Evolutionary conservation across 2,113 vertebrate species (phyloP).

Genomic region (Thryonomys swinderianus): DNA sequence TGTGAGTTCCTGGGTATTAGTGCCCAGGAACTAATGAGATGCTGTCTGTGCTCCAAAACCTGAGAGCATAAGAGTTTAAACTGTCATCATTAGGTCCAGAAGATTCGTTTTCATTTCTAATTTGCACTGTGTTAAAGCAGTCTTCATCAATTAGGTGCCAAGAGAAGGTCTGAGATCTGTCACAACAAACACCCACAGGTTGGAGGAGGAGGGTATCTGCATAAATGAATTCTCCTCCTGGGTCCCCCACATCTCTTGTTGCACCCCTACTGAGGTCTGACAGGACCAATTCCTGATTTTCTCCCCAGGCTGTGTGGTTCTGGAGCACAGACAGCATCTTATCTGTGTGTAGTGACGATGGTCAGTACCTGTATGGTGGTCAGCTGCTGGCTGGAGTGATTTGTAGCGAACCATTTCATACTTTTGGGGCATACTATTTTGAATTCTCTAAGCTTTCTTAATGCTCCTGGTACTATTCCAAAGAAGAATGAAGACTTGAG

Average conservation of each 20-base stretch:
- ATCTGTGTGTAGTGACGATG: not conserved
- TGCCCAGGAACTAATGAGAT: no score
- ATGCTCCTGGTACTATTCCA: not conserved
- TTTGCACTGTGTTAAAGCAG: not conserved
- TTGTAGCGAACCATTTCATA: no score
- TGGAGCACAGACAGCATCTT: not conserved
- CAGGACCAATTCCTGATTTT: not conserved
- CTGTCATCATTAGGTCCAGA: not conserved
- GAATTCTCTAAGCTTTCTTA: not conserved
- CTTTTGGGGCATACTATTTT: not conserved
- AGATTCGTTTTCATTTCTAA: not conserved
- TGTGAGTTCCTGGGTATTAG: not conserved
- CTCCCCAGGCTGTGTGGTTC: not conserved
- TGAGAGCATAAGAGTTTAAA: not conserved
- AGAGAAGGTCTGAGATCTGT: not conserved
- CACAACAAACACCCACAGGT: not conserved
- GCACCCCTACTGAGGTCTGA: fast-evolving
- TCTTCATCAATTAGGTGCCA: not conserved
- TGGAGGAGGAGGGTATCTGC: fast-evolving
- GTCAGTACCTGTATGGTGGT: fast-evolving
- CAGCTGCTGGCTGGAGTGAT: not conserved
- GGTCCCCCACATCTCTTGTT: fast-evolving
- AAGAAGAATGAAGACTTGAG: not conserved
- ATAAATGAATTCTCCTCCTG: fast-evolving
- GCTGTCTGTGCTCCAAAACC: no score